Evolutionary conservation across 2,888 invertebrate species (phyloP).

Genomic region (Cataglyphis albicans): DNA sequence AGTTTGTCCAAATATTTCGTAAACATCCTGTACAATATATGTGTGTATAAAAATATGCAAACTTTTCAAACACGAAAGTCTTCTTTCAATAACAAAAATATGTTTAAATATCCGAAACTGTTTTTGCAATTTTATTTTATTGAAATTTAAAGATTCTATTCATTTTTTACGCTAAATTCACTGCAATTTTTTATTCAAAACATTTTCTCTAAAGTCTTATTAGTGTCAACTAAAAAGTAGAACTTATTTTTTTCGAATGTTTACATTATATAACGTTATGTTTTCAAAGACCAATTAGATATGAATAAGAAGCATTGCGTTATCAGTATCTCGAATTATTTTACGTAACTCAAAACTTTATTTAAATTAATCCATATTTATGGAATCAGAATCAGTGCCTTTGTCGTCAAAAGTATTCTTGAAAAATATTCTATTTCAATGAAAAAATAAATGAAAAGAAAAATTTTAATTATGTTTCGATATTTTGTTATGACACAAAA

Average conservation of each 20-base stretch:
- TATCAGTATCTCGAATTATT: not conserved
- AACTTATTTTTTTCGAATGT: not conserved
- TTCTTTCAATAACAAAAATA: not conserved
- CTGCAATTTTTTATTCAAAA: constrained; percentile 13
- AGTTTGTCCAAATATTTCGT: too few species aligned
- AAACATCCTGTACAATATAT: too few species aligned
- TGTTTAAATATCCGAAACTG: not conserved
- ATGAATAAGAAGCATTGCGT: not conserved
- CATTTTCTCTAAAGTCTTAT: not conserved
- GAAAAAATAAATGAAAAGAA: not conserved
- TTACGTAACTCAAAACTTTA: not conserved
- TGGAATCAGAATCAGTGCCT: too few species aligned
- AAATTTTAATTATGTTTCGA: constrained; percentile 1
- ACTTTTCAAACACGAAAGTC: not conserved
- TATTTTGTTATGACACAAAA: not conserved
- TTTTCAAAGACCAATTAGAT: not conserved
- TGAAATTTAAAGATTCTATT: not conserved
- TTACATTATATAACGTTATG: not conserved
- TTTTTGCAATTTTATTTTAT: not conserved
- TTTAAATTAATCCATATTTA: constrained; percentile 9
- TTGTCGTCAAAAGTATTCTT: not conserved
- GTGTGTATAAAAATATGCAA: not conserved
- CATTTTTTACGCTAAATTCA: not conserved
- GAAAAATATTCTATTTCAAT: not conserved
- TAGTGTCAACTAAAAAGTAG: not conserved